Evolutionary conservation across 2,113 vertebrate species (phyloP), one percentile per base, ranked within the genome.

Genomic region (Oceanites oceanicus): DNA sequence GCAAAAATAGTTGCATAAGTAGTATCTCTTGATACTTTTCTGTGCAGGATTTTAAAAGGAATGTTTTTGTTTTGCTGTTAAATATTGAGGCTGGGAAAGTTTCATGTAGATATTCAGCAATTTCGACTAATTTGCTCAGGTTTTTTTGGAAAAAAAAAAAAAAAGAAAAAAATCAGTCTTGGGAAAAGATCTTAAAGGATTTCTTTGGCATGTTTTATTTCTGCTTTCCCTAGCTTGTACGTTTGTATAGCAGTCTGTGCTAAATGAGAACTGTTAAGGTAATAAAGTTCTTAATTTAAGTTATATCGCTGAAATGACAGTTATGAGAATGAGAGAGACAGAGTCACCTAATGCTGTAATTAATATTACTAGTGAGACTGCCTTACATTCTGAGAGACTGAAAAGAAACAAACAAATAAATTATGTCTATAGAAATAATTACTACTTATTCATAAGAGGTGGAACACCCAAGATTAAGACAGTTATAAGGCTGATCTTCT

Each of bases 211-310:
- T 32, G 27, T 76, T 85, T 72, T 87, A 42, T 47, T 79, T 95
- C 40, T 91, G 7, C 25, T 17, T 82, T 87, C 30, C 11, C 15
- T 75, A 55, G 13, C 11, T 65, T 65, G 13, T 58, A 56, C 4
- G 1, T 85, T 92, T 82, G 13, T 53, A 52, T 61, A 79, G 19
- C 12, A 73, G 15, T 34, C 53, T 82, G 4, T 82, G 25, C 7
- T 85, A 82, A 87, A 84, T 87, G 17, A 79, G 45, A 91, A 90
- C 79, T 96, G 93, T 83, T 82, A 79, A 90, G 15, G 62, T 45
- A 95, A 90, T 79, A 70, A 94, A 88, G 22, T 76, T 87, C 34
- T 72, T 79, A n/a, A 70, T 70, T 90, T 74, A 90, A 88, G 29
- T 62, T 79, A 20, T 66, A 68, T 76, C 32, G 59, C 32, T 76